Percentiles rank a stretch among this genome's conserved stretches.
Conservation (phyloP, 1,140 invertebrate genomes). For the Helicoverpa armigera region DNA sequence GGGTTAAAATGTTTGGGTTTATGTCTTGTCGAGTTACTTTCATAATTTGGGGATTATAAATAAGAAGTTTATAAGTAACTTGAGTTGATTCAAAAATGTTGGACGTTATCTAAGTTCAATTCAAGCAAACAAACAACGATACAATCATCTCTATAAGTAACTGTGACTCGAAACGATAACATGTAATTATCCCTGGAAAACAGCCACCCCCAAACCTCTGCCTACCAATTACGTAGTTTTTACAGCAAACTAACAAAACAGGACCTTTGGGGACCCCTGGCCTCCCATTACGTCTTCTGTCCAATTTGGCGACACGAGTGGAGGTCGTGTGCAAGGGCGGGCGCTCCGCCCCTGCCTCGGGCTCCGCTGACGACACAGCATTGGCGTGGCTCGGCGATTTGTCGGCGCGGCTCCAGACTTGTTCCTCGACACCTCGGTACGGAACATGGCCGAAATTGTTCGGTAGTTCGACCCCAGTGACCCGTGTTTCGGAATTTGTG, state of each 20-base stretch:
- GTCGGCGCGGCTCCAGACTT: slow-evolving; percentile 30
- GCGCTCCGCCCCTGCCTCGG: slow-evolving; percentile 63
- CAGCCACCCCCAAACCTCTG: neutral
- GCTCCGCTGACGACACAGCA: slow-evolving; percentile 64
- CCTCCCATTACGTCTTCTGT: slow-evolving; percentile 33
- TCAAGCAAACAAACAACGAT: too few species aligned
- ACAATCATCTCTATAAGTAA: too few species aligned
- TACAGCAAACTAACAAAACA: slow-evolving; percentile 13
- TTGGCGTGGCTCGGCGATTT: slow-evolving; percentile 61
- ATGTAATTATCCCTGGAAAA: slow-evolving; percentile 8
- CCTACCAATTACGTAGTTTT: slow-evolving; percentile 29
- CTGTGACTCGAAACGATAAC: neutral
- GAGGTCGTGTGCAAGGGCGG: slow-evolving; percentile 62
- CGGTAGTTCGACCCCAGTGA: slow-evolving; percentile 4
- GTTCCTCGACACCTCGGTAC: slow-evolving; percentile 43
- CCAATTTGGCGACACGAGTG: slow-evolving; percentile 49
- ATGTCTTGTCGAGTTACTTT: neutral
- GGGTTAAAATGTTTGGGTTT: neutral
- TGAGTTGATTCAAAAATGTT: too few species aligned
- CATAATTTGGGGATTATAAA: neutral
- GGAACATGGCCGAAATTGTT: slow-evolving; percentile 5
- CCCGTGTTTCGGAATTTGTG: slow-evolving; percentile 13
- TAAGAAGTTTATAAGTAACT: neutral
- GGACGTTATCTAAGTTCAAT: too few species aligned
- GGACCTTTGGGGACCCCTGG: slow-evolving; percentile 3